Conservation (phyloP, 2,888 invertebrate species). For the Glyphotaelius pellucidus region DNA sequence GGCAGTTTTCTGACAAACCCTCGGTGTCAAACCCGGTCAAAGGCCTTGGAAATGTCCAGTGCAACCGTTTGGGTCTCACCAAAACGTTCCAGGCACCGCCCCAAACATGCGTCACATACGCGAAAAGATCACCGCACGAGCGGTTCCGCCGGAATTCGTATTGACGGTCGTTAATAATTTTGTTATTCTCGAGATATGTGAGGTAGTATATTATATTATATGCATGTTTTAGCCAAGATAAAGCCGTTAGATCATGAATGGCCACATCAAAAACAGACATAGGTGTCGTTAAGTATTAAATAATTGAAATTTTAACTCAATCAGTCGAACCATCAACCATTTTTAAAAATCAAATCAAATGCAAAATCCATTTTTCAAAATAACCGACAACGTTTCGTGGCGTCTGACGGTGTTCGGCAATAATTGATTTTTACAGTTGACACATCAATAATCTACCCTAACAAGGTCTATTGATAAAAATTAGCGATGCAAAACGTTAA, state of each 20-base stretch:
- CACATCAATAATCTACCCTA: constrained; percentile 63
- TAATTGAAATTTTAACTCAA: background rate
- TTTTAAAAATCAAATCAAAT: constrained; percentile 6
- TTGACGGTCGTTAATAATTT: too few species aligned
- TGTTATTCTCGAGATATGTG: too few species aligned
- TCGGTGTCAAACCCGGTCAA: too few species aligned
- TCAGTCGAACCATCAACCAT: background rate
- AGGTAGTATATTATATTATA: too few species aligned
- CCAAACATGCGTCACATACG: too few species aligned
- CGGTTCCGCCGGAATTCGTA: too few species aligned
- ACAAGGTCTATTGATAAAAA: constrained; percentile 66
- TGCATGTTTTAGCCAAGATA: background rate
- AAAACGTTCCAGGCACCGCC: too few species aligned
- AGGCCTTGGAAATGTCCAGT: too few species aligned
- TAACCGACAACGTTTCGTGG: background rate
- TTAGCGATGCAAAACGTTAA: constrained; percentile 66
- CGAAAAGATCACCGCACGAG: too few species aligned
- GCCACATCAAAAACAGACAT: background rate
- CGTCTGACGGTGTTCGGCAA: constrained; percentile 19
- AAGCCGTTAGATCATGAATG: background rate
- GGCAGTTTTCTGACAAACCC: too few species aligned
- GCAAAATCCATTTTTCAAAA: constrained; percentile 12
- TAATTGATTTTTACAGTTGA: constrained; percentile 64
- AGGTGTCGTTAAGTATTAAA: background rate
- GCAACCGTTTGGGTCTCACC: too few species aligned